Evolutionary conservation across 2,888 invertebrate species (phyloP).

Genomic region (Drosophila macrothrix): DNA sequence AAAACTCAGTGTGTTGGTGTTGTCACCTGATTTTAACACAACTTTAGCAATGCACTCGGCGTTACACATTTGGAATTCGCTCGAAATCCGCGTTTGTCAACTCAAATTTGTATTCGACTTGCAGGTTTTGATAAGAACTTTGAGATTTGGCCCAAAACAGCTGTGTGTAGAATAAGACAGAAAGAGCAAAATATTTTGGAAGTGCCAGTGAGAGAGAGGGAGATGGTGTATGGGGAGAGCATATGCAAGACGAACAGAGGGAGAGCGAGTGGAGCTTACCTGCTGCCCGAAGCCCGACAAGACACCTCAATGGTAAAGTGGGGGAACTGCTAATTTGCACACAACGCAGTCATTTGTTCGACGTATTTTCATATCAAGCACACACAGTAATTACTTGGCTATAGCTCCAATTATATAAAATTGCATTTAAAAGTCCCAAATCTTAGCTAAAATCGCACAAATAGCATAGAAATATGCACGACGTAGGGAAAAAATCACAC

Average conservation of each 20-base stretch:
- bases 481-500: constrained; percentile 63
- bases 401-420: constrained; percentile 38
- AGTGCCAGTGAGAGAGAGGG: constrained; percentile 14
- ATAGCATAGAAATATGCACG: constrained; percentile 54
- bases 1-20: neutral
- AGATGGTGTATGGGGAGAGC: constrained; percentile 13
- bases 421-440: constrained; percentile 21
- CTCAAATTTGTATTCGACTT: constrained; percentile 32
- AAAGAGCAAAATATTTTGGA: constrained; percentile 47
- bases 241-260: constrained; percentile 36
- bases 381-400: constrained; percentile 12
- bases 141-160: constrained; percentile 48
- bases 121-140: constrained; percentile 49
- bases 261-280: constrained; percentile 56
- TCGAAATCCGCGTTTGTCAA: constrained; percentile 16
- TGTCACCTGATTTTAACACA: constrained; percentile 14
- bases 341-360: constrained; percentile 40
- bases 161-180: constrained; percentile 49
- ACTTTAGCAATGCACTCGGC: neutral
- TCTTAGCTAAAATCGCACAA: constrained; percentile 41
- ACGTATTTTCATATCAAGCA: constrained; percentile 17
- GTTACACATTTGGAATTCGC: constrained; percentile 13
- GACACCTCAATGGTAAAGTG: constrained; percentile 49
- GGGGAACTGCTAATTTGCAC: constrained; percentile 51
- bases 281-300: constrained; percentile 65